Percentiles rank a stretch among this genome's conserved stretches.
Conservation (phyloP, 2,888 invertebrate species). For the Dynastes grantii region DNA sequence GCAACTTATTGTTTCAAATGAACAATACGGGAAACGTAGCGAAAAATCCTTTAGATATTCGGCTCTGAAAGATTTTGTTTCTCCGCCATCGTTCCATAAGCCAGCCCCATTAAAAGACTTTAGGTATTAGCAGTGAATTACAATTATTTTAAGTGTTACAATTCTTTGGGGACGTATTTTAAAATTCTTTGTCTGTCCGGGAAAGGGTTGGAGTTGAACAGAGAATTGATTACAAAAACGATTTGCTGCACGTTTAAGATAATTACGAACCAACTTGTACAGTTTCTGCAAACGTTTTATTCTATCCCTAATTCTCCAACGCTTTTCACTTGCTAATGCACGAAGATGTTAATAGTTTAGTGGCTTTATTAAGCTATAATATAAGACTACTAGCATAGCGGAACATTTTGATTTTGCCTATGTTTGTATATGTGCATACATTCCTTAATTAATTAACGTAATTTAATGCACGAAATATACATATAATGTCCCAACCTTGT, state of each 20-base stretch:
- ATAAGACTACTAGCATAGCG: background rate
- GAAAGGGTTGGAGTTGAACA: conserved; percentile 66
- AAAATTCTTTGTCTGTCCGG: conserved; percentile 63
- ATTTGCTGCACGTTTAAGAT: conserved; percentile 53
- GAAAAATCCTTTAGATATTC: conserved; percentile 17
- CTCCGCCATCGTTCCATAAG: conserved; percentile 50
- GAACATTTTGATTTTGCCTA: no score
- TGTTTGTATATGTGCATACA: background rate
- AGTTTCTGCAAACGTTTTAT: conserved; percentile 24
- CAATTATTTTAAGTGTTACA: conserved; percentile 68
- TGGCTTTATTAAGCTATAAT: background rate
- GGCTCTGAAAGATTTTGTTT: conserved; percentile 34
- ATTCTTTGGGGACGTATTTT: conserved; percentile 64
- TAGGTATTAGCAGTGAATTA: conserved; percentile 60
- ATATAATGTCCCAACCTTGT: no score
- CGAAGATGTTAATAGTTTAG: background rate
- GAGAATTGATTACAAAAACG: conserved; percentile 58
- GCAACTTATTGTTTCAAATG: background rate
- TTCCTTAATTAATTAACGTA: background rate
- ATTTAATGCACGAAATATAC: no score
- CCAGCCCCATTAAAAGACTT: conserved; percentile 54
- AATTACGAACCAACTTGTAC: conserved; percentile 43
- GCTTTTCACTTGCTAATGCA: background rate
- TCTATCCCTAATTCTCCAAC: background rate
- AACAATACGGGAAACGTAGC: background rate